These are phyloP conservation scores for Leptopilina clavipes DNA, from an alignment of 1,140 invertebrate species.

Conservation along the genomic window DNA sequence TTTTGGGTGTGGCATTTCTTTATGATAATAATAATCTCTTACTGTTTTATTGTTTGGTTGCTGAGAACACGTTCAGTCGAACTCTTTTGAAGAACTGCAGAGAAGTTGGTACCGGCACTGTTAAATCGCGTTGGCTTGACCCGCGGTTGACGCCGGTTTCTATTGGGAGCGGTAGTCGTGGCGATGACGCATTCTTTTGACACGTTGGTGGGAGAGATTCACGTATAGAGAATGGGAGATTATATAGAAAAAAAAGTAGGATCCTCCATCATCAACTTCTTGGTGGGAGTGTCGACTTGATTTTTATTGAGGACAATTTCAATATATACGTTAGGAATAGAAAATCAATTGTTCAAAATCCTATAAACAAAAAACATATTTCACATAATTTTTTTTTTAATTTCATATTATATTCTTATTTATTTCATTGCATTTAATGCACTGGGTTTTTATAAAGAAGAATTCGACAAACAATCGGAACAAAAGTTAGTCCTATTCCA, in stretches of 20 bases:
- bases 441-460: no score
- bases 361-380: no score
- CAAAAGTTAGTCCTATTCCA: no score
- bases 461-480: no score
- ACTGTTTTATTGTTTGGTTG: not conserved
- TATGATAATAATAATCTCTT: not conserved
- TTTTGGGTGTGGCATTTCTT: constrained; percentile 12
- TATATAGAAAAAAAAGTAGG: constrained; percentile 14
- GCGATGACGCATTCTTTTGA: constrained; percentile 15
- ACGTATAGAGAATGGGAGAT: not conserved
- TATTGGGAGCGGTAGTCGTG: constrained; percentile 17
- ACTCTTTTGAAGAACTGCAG: constrained; percentile 19
- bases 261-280: not conserved
- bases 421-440: no score
- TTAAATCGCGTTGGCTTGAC: not conserved
- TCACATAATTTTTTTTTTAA: no score
- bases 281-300: not conserved
- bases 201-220: constrained; percentile 1
- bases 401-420: no score
- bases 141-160: not conserved
- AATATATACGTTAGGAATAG: not conserved
- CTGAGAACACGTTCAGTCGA: not conserved
- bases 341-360: no score
- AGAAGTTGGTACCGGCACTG: constrained; percentile 17
- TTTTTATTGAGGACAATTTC: not conserved